Percentiles rank a stretch among this genome's conserved stretches.
phyloP scores from a whole-genome alignment of 2,113 vertebrate genomes.

The Clinocottus analis region DNA sequence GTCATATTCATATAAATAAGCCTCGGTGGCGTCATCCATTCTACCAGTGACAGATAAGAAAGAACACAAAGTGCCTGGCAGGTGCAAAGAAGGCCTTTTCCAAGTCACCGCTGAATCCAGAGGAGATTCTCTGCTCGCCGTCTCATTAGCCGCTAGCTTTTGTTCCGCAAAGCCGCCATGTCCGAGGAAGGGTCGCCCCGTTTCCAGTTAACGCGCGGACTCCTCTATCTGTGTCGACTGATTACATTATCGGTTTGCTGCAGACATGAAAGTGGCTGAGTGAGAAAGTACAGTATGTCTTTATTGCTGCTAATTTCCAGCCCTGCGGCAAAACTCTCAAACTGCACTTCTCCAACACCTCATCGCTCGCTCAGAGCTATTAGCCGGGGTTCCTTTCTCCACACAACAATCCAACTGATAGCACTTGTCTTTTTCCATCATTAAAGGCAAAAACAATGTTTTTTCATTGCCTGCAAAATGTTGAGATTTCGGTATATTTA shows the following conservation, averaged over 20 bases:
- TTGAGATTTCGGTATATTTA: background rate
- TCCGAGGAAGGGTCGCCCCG: slow-evolving; percentile 40
- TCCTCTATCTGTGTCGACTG: slow-evolving; percentile 1
- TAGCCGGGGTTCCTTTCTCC: background rate
- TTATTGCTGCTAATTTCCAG: slow-evolving; percentile 57
- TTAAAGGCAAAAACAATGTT: background rate
- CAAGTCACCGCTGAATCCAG: slow-evolving; percentile 28
- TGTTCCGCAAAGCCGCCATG: slow-evolving; percentile 40
- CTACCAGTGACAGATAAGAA: slow-evolving; percentile 66
- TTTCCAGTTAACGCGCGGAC: slow-evolving; percentile 27
- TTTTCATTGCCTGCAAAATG: background rate
- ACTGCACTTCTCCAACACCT: slow-evolving; percentile 14
- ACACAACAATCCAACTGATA: background rate
- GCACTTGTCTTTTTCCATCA: no score
- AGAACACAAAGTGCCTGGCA: slow-evolving; percentile 46
- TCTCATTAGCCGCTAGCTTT: slow-evolving; percentile 64
- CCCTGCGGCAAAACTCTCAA: slow-evolving; percentile 38
- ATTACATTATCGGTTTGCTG: slow-evolving; percentile 49
- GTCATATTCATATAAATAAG: slow-evolving; percentile 70
- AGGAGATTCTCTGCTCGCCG: slow-evolving; percentile 2
- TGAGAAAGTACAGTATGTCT: slow-evolving; percentile 40
- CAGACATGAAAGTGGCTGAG: slow-evolving; percentile 42
- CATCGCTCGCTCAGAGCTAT: slow-evolving; percentile 27
- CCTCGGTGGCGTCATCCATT: slow-evolving; percentile 58
- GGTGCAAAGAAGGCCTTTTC: slow-evolving; percentile 53